Conservation (phyloP, 2,888 invertebrate genomes). For the Dicyrtomina minuta region DNA sequence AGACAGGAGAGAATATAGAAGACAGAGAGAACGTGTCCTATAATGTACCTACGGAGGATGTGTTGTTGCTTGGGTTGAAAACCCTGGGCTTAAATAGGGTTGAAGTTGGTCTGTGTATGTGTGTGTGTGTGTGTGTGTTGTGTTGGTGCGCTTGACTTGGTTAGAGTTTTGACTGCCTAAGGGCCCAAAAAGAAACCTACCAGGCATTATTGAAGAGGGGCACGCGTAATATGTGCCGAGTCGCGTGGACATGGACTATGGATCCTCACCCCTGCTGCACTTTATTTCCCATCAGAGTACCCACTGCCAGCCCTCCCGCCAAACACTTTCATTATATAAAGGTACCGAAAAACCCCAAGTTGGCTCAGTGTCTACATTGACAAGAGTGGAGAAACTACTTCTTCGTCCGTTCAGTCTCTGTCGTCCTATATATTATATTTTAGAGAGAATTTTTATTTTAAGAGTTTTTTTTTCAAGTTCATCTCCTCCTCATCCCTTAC, state of each 20-base stretch:
- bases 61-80: conserved; percentile 4
- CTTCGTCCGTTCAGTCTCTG: neutral
- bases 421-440: neutral
- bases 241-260: conserved; percentile 45
- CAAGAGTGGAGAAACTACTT: conserved; percentile 18
- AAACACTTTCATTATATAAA: conserved; percentile 36
- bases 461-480: neutral
- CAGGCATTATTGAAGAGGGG: conserved; percentile 35
- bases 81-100: conserved; percentile 32
- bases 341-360: conserved; percentile 36
- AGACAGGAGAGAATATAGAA: conserved; percentile 14
- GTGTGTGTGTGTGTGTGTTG: neutral
- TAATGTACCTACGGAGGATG: conserved; percentile 3
- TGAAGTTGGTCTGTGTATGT: conserved; percentile 31
- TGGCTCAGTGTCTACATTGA: conserved; percentile 28
- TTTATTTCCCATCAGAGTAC: conserved; percentile 38
- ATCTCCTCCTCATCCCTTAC: neutral
- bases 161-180: conserved; percentile 16
- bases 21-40: conserved; percentile 14
- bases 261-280: conserved; percentile 32
- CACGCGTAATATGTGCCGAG: conserved; percentile 47
- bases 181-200: conserved; percentile 27
- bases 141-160: neutral
- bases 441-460: neutral
- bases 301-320: conserved; percentile 38